These are phyloP conservation scores for Stenodema calcarata DNA, from an alignment of 2,888 invertebrate species.

Conservation along the genomic window DNA sequence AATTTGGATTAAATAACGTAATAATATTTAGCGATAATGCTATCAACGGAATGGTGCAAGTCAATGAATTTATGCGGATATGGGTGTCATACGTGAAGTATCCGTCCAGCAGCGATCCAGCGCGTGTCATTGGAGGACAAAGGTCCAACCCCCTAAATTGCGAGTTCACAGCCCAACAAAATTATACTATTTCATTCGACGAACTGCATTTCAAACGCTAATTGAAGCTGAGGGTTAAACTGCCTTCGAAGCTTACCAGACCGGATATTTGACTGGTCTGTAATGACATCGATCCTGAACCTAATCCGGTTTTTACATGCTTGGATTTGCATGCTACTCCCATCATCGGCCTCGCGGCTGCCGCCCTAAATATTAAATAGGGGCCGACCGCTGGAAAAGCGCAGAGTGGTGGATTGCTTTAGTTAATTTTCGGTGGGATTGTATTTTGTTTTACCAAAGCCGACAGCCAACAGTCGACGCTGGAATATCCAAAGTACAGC, in stretches of 20 bases:
- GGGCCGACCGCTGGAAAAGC: neutral
- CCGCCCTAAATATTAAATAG: conserved; percentile 15
- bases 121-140: neutral
- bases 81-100: no score
- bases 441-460: neutral
- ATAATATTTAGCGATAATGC: no score
- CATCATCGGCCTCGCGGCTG: conserved; percentile 4
- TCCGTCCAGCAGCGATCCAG: neutral
- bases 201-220: neutral
- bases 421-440: conserved; percentile 16
- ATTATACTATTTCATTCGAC: neutral
- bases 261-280: conserved; percentile 40
- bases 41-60: no score
- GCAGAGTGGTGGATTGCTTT: conserved; percentile 11
- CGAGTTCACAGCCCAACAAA: neutral
- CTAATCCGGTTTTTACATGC: conserved; percentile 30
- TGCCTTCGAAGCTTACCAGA: neutral
- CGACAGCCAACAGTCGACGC: neutral
- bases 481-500: no score
- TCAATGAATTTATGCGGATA: no score
- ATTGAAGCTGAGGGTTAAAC: conserved; percentile 16
- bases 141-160: neutral
- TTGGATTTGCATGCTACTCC: conserved; percentile 27
- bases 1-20: no score
- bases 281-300: conserved; percentile 30